These are phyloP conservation scores for Beaufortia kweichowensis DNA, from an alignment of 2,113 vertebrate genomes.

Conservation along the genomic window DNA sequence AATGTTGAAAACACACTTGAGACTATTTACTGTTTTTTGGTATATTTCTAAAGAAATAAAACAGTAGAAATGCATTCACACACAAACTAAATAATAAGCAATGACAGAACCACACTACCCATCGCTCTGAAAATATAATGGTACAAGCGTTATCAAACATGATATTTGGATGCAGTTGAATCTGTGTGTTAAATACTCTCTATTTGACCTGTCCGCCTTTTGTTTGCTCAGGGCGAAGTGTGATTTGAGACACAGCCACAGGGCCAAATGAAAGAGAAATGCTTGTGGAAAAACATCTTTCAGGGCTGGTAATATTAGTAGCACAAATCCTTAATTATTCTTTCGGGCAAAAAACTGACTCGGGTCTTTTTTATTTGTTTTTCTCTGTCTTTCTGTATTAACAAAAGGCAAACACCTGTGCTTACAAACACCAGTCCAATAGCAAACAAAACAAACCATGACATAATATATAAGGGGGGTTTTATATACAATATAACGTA, in stretches of 20 bases:
- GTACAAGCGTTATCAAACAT: constrained; percentile 21
- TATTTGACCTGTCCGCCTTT: constrained; percentile 52
- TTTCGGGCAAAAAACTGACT: too few relatives aligned
- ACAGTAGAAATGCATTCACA: constrained; percentile 48
- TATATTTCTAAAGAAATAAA: constrained; percentile 48
- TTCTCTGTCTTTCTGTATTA: too few relatives aligned
- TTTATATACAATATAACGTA: too few relatives aligned
- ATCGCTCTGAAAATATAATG: constrained; percentile 1
- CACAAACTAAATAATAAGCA: constrained; percentile 11
- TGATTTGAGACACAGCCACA: constrained; percentile 56
- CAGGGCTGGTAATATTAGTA: too few relatives aligned
- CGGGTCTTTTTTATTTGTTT: too few relatives aligned
- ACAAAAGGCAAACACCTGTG: too few relatives aligned
- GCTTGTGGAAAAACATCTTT: constrained; percentile 12
- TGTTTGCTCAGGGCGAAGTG: constrained; percentile 48
- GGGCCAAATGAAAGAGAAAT: constrained; percentile 43
- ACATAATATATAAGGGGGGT: too few relatives aligned
- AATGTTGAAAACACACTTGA: neutral
- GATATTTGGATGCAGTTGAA: constrained; percentile 46
- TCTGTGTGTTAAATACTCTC: constrained; percentile 50
- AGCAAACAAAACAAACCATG: too few relatives aligned
- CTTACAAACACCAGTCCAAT: too few relatives aligned
- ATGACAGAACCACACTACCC: constrained; percentile 9
- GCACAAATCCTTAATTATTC: too few relatives aligned
- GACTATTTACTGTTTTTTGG: neutral